Evolutionary conservation across 2,888 invertebrate species (phyloP), one percentile per base, ranked within the genome.

Genomic region (Alviniconcha strummeri): DNA sequence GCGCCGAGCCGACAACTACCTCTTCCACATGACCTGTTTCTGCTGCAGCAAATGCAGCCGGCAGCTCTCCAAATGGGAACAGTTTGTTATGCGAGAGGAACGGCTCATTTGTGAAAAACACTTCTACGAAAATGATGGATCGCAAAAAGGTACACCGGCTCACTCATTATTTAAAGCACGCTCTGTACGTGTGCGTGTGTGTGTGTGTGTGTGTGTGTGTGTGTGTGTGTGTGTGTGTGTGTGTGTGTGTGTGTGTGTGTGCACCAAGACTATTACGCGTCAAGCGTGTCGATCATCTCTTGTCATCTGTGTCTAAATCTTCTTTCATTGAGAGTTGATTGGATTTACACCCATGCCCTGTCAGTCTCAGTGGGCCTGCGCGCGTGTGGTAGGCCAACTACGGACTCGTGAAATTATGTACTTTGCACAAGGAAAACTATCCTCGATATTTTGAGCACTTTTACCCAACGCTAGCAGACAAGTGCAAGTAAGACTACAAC

Each of bases 1-100:
- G 91, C 95, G 99, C 87, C 96, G 98, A 93, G 99, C 99, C 67
- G 95, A 97, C 82, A 97, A 97, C 92, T 88, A 91, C 83, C 98
- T 99, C 64, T 99, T 98, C 95, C 99, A 99, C 94, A 95, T 99
- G 93, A 99, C 99, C 79, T 99, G 99, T 95, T 99, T 99, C 95
- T 98, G 99, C 52, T 99, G 99, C 94, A 98, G 99, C 94, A 97
- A 97, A 85, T 94, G 94, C 88, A 93, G 94, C 87, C 88, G 94
- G 82, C 94, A 94, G 85, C 88, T 93, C 60, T 93, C 93, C 5
- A 94, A 94, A 19, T 98, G 98, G 7, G 98, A 99, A 94, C 98
- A 99, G 95, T 99, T 99, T 94, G 98, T 99, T 15, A 95, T 99
- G 85, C 97, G 98, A 94, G 98, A 99, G 91, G 97, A 97, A 93